phyloP scores from a whole-genome alignment of 2,888 invertebrate genomes.

The Chironomus riparius region DNA sequence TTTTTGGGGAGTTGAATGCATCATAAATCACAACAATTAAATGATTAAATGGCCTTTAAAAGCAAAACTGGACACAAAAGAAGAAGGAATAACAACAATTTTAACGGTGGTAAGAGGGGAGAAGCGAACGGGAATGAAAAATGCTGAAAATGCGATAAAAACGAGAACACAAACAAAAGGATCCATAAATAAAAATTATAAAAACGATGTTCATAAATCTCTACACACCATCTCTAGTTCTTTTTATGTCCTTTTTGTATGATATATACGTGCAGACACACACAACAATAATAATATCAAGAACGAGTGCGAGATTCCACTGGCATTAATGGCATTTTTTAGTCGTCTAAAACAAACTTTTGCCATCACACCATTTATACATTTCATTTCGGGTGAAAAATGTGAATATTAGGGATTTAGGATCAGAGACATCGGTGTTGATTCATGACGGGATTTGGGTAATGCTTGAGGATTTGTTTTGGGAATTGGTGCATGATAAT shows the following conservation, averaged over 20 bases:
- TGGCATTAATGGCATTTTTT: background rate
- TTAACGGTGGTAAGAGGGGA: background rate
- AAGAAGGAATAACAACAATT: background rate
- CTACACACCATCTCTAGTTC: background rate
- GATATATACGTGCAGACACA: too few relatives aligned
- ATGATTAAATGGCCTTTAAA: slow-evolving; percentile 27
- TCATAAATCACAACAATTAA: slow-evolving; percentile 26
- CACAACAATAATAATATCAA: too few relatives aligned
- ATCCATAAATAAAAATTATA: slow-evolving; percentile 27
- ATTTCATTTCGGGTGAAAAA: too few relatives aligned
- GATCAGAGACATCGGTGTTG: too few relatives aligned
- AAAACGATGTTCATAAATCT: slow-evolving; percentile 26
- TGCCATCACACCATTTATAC: too few relatives aligned
- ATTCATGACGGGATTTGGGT: too few relatives aligned
- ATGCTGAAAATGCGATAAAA: slow-evolving; percentile 27
- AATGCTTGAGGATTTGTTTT: too few relatives aligned
- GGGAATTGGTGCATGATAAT: too few relatives aligned
- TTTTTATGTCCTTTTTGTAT: background rate
- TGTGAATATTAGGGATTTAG: too few relatives aligned
- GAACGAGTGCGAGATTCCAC: background rate
- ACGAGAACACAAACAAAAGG: slow-evolving; percentile 17
- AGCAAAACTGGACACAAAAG: background rate
- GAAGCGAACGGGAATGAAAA: background rate
- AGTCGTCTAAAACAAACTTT: too few relatives aligned
- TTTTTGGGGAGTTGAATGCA: background rate